Percentiles rank a stretch among this genome's conserved stretches.
Conservation (phyloP, 2,113 vertebrate species). For the Chamaetylas fuelleborni region DNA sequence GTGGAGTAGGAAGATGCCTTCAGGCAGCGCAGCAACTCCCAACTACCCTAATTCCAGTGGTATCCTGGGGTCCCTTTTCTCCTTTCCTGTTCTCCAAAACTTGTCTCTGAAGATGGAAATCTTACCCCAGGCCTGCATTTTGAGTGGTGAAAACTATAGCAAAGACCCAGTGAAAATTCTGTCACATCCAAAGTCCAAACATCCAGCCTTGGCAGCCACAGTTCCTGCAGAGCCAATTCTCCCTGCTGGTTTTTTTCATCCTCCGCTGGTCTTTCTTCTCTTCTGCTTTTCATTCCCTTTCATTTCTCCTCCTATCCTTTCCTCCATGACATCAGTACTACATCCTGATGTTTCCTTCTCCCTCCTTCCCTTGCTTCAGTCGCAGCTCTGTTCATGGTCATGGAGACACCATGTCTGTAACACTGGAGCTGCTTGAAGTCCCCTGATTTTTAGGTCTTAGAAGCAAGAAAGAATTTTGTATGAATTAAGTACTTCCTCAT, state of each 20-base stretch:
- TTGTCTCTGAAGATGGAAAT: background rate
- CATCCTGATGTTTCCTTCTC: background rate
- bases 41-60: background rate
- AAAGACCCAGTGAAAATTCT: background rate
- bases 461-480: background rate
- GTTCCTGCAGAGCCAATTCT: background rate
- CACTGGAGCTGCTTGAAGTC: background rate
- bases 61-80: background rate
- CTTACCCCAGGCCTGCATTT: background rate
- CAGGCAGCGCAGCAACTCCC: background rate
- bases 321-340: background rate
- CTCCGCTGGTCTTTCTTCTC: background rate
- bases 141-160: background rate
- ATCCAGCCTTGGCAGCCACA: background rate
- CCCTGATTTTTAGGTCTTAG: background rate
- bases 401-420: background rate
- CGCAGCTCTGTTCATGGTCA: background rate
- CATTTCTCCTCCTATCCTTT: background rate
- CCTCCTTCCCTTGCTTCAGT: background rate
- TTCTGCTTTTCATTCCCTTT: background rate
- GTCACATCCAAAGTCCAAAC: background rate
- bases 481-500: constrained; percentile 15
- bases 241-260: background rate
- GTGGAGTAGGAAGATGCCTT: background rate
- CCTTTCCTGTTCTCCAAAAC: background rate